Conservation (phyloP, 2,888 invertebrate species). For the Agrochola lota region DNA sequence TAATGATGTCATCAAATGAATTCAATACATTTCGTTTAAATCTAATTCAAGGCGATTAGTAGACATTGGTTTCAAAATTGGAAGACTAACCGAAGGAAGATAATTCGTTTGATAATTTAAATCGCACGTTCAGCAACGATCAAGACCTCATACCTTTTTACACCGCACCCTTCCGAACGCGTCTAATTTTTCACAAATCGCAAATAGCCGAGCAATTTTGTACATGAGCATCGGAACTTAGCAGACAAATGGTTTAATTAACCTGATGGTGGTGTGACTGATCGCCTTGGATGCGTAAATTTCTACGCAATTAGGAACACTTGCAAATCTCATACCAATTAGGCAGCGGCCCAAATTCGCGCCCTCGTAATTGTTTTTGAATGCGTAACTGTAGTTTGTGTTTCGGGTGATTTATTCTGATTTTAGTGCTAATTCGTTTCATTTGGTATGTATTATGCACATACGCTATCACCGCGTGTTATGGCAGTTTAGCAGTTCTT, state of each 20-base stretch:
- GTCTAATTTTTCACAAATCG: slow-evolving; percentile 70
- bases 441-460: slow-evolving; percentile 50
- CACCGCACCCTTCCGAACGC: slow-evolving; percentile 59
- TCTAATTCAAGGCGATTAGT: neutral
- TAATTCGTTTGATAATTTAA: neutral
- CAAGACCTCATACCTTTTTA: slow-evolving; percentile 46
- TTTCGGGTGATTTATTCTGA: slow-evolving; percentile 85
- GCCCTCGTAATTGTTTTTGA: slow-evolving; percentile 90
- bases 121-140: slow-evolving; percentile 37
- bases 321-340: slow-evolving; percentile 91
- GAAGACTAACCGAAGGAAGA: neutral
- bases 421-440: slow-evolving; percentile 67
- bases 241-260: slow-evolving; percentile 90
- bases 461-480: neutral
- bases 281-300: slow-evolving; percentile 87
- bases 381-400: slow-evolving; percentile 84
- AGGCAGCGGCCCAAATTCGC: slow-evolving; percentile 89
- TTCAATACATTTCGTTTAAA: neutral
- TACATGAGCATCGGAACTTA: slow-evolving; percentile 79
- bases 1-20: neutral
- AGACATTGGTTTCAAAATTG: too few species aligned
- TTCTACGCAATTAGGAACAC: slow-evolving; percentile 89
- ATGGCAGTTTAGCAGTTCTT: neutral
- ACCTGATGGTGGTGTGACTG: slow-evolving; percentile 89
- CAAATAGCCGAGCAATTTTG: slow-evolving; percentile 72